A percentile compares a stretch with the other conserved stretches of the same genome.
Conservation (phyloP, 2,888 invertebrate genomes). For the Bellardia bayeri region DNA sequence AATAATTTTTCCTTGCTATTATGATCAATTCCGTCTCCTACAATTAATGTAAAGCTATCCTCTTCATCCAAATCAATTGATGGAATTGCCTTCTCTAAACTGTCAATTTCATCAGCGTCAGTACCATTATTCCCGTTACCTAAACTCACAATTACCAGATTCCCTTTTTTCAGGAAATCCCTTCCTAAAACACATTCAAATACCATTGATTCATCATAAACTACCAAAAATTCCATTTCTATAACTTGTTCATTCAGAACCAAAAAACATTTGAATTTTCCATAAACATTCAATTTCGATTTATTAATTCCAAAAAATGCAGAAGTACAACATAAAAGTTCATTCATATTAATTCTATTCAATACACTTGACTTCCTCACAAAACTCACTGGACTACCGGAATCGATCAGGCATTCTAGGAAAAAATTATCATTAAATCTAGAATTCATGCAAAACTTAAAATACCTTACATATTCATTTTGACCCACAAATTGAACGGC, state of each 20-base stretch:
- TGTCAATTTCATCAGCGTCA: neutral
- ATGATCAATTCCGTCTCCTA: neutral
- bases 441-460: slow-evolving; percentile 41
- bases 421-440: slow-evolving; percentile 22
- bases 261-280: slow-evolving; percentile 14
- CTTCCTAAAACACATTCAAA: slow-evolving; percentile 45
- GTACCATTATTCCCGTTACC: neutral
- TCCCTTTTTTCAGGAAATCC: slow-evolving; percentile 31
- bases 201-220: slow-evolving; percentile 28
- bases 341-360: neutral
- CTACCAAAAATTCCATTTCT: slow-evolving; percentile 25
- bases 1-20: neutral
- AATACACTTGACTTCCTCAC: slow-evolving; percentile 6
- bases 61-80: slow-evolving; percentile 8
- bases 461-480: slow-evolving; percentile 54
- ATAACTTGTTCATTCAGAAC: slow-evolving; percentile 14
- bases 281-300: slow-evolving; percentile 5
- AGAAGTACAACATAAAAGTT: neutral
- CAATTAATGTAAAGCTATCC: neutral
- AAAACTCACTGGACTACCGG: slow-evolving; percentile 33
- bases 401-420: slow-evolving; percentile 52
- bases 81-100: slow-evolving; percentile 33
- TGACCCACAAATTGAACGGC: neutral
- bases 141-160: neutral
- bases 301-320: slow-evolving; percentile 47